These are phyloP conservation scores for Ranitomeya variabilis DNA, from an alignment of 2,113 vertebrate species.

Conservation along the genomic window DNA sequence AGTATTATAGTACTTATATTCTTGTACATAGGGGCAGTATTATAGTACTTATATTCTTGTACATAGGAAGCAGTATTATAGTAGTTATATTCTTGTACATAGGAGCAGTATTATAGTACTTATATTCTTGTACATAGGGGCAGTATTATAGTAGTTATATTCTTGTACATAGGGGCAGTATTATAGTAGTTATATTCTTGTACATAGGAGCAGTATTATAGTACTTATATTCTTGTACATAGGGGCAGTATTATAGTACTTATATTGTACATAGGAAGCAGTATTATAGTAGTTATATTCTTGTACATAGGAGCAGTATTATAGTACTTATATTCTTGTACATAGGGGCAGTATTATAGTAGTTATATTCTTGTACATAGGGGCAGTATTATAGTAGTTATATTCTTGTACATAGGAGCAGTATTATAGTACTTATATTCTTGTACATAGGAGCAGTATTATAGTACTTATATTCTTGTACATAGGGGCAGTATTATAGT, in stretches of 20 bases:
- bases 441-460: background rate
- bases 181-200: slow-evolving; percentile 7
- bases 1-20: background rate
- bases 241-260: background rate
- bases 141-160: too few relatives aligned
- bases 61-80: too few relatives aligned
- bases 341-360: slow-evolving; percentile 12
- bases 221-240: too few relatives aligned
- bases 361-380: background rate
- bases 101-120: too few relatives aligned
- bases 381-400: slow-evolving; percentile 9
- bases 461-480: slow-evolving; percentile 6
- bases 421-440: slow-evolving; percentile 4
- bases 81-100: too few relatives aligned
- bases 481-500: background rate
- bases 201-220: background rate
- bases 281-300: slow-evolving; percentile 19
- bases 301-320: background rate
- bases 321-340: slow-evolving; percentile 10
- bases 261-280: slow-evolving; percentile 13
- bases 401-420: background rate
- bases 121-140: too few relatives aligned
- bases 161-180: background rate
- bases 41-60: too few relatives aligned
- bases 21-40: background rate